phyloP scores from a whole-genome alignment of 2,113 vertebrate species.

The Pimephales promelas region DNA sequence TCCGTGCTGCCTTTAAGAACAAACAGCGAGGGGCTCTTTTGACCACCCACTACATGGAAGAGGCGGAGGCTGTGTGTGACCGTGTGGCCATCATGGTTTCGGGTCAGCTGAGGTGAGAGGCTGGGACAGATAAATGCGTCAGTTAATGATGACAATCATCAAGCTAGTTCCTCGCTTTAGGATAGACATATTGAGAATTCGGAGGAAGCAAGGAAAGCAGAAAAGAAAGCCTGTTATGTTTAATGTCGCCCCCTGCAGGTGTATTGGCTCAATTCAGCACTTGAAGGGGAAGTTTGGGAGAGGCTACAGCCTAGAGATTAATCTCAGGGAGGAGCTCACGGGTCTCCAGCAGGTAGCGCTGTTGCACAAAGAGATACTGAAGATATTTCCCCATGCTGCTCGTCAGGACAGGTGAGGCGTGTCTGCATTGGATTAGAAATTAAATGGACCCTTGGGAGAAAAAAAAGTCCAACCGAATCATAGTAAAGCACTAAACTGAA shows the following conservation, averaged over 20 bases:
- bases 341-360: slow-evolving; percentile 82
- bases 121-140: too few species aligned
- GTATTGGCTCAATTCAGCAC: slow-evolving; percentile 95
- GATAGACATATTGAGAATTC: not conserved
- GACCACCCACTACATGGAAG: slow-evolving; percentile 90
- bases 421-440: not conserved
- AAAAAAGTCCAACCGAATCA: not conserved
- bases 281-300: slow-evolving; percentile 93
- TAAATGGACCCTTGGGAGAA: not conserved
- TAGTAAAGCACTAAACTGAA: not conserved
- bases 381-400: slow-evolving; percentile 89
- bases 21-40: slow-evolving; percentile 81
- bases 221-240: not conserved
- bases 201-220: not conserved
- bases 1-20: slow-evolving; percentile 75
- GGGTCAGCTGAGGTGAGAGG: slow-evolving; percentile 81
- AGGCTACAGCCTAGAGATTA: slow-evolving; percentile 93
- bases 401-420: slow-evolving; percentile 87
- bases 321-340: slow-evolving; percentile 80
- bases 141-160: not conserved
- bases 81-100: slow-evolving; percentile 89
- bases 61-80: slow-evolving; percentile 85
- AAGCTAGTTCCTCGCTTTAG: not conserved
- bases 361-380: slow-evolving; percentile 85
- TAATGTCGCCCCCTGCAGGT: slow-evolving; percentile 71